These are phyloP conservation scores for Entomyzon cyanotis DNA, from an alignment of 2,113 vertebrate genomes.

Conservation along the genomic window DNA sequence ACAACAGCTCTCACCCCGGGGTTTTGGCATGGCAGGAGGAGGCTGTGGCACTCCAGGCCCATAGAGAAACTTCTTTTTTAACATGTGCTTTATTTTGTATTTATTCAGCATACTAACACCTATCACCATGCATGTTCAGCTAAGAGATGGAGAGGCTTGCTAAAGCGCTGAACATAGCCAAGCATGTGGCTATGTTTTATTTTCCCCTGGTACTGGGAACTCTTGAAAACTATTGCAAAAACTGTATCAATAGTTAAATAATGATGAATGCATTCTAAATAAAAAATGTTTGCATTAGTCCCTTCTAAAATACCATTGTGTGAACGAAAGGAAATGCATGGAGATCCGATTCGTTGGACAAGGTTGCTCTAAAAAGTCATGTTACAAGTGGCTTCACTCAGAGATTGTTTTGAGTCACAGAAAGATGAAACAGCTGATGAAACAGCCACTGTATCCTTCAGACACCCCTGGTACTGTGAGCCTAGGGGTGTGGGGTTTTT, in stretches of 20 bases:
- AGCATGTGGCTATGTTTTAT: conserved; percentile 44
- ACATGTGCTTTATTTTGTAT: conserved; percentile 17
- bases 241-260: conserved; percentile 30
- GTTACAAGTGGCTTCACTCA: neutral
- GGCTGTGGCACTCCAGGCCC: neutral
- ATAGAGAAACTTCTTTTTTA: neutral
- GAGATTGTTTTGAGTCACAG: neutral
- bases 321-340: neutral
- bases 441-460: neutral
- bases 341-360: neutral
- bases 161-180: conserved; percentile 1
- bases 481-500: neutral
- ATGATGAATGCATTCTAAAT: conserved; percentile 50
- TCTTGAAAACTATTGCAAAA: conserved; percentile 33
- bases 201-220: conserved; percentile 8
- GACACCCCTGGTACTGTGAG: rapidly evolving
- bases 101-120: neutral
- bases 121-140: conserved; percentile 42
- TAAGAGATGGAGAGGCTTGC: conserved; percentile 49
- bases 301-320: neutral
- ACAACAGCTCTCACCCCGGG: neutral
- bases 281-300: conserved; percentile 36
- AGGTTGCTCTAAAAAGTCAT: neutral
- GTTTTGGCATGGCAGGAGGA: neutral
- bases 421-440: neutral